A percentile compares a stretch with the other conserved stretches of the same genome.
These are phyloP conservation scores for Drosophila koepferae DNA, from an alignment of 2,888 invertebrate species.

Conservation along the genomic window DNA sequence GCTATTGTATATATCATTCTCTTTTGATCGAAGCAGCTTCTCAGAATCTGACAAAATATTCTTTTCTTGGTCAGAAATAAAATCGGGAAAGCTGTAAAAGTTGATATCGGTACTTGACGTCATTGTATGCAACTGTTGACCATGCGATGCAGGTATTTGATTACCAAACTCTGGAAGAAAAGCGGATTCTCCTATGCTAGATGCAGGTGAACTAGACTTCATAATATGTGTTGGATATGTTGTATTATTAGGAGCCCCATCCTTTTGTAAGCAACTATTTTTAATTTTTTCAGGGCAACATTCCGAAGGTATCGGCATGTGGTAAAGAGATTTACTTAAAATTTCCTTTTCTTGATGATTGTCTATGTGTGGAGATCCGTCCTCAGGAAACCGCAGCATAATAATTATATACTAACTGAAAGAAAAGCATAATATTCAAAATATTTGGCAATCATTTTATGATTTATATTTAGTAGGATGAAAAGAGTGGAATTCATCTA, in stretches of 20 bases:
- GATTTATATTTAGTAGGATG: neutral
- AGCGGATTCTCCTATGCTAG: slow-evolving; percentile 59
- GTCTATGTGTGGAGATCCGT: slow-evolving; percentile 53
- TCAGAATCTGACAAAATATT: slow-evolving; percentile 66
- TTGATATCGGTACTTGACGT: slow-evolving; percentile 54
- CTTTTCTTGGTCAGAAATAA: slow-evolving; percentile 70
- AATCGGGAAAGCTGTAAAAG: slow-evolving; percentile 67
- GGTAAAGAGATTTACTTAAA: slow-evolving; percentile 54
- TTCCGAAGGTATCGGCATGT: slow-evolving; percentile 54
- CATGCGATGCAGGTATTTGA: slow-evolving; percentile 55
- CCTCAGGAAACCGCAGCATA: slow-evolving; percentile 63
- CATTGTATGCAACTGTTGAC: slow-evolving; percentile 54
- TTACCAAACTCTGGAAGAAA: slow-evolving; percentile 50
- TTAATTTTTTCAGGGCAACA: slow-evolving; percentile 54
- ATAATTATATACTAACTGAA: slow-evolving; percentile 32
- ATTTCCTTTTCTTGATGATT: slow-evolving; percentile 52
- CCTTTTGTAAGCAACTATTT: slow-evolving; percentile 52
- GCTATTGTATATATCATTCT: slow-evolving; percentile 61
- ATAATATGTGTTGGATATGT: slow-evolving; percentile 57
- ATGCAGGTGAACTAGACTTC: slow-evolving; percentile 62
- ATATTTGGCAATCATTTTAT: neutral
- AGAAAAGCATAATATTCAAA: neutral
- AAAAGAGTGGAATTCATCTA: neutral
- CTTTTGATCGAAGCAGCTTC: slow-evolving; percentile 60
- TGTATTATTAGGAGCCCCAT: slow-evolving; percentile 43